Conservation (phyloP, 2,888 invertebrate genomes). For the Drosophila formosana region DNA sequence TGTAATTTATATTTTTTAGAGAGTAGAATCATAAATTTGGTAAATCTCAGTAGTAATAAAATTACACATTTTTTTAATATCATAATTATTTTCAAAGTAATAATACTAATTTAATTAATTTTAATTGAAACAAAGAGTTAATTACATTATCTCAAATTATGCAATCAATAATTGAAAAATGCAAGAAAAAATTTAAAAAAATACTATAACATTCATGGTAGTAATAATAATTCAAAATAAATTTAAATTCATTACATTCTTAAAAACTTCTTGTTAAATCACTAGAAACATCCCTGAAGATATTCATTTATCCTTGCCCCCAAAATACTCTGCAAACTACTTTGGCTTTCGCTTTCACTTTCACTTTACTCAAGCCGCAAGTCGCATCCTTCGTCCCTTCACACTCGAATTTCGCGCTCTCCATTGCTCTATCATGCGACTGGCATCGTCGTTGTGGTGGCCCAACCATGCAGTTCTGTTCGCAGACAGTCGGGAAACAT, state of each 20-base stretch:
- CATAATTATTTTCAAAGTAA: too few species aligned
- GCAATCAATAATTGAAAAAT: too few species aligned
- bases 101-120: too few species aligned
- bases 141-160: too few species aligned
- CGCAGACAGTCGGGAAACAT: constrained; percentile 48
- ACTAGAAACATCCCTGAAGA: not conserved
- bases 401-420: constrained; percentile 18
- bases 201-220: too few species aligned
- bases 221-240: not conserved
- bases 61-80: too few species aligned
- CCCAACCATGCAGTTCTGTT: constrained; percentile 59
- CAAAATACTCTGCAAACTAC: not conserved
- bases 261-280: not conserved
- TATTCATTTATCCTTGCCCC: not conserved
- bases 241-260: not conserved
- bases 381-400: not conserved
- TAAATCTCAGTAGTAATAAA: too few species aligned
- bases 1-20: too few species aligned
- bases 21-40: too few species aligned
- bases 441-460: constrained; percentile 56
- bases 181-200: too few species aligned
- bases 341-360: constrained; percentile 20
- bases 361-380: not conserved
- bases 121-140: too few species aligned
- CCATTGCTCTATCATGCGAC: constrained; percentile 44